Evolutionary conservation across 1,140 invertebrate species (phyloP).

Genomic region (Temnothorax longispinosus): DNA sequence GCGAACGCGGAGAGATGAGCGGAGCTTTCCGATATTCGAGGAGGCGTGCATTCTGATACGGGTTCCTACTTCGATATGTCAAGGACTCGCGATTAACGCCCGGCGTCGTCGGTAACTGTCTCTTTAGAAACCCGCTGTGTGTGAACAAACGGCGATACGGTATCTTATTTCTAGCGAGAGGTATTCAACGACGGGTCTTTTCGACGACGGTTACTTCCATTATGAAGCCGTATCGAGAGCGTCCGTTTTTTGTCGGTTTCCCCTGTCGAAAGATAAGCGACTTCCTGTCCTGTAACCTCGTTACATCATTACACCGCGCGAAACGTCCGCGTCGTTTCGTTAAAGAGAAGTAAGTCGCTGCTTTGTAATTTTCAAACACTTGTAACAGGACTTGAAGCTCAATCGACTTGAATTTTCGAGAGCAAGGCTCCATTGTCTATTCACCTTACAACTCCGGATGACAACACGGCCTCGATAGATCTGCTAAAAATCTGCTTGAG

Average conservation of each 20-base stretch:
- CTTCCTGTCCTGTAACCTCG: constrained; percentile 52
- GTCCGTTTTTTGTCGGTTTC: constrained; percentile 32
- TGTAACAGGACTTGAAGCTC: not conserved
- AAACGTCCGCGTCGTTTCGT: not conserved
- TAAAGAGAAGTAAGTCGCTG: not conserved
- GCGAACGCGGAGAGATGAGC: constrained; percentile 14
- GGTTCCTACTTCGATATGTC: constrained; percentile 53
- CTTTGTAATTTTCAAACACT: not conserved
- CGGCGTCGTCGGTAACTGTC: constrained; percentile 20
- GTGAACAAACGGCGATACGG: constrained; percentile 16
- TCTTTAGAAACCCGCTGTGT: constrained; percentile 39
- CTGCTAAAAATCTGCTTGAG: not conserved
- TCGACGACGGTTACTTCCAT: not conserved
- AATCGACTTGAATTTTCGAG: not conserved
- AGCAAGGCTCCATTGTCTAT: not conserved
- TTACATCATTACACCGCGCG: constrained; percentile 25
- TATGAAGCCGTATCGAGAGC: not conserved
- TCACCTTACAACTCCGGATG: not conserved
- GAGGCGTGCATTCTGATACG: constrained; percentile 58
- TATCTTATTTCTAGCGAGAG: not conserved
- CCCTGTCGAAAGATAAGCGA: constrained; percentile 36
- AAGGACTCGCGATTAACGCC: constrained; percentile 41
- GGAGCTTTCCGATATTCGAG: constrained; percentile 43
- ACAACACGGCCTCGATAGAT: not conserved
- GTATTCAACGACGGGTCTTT: not conserved